These are phyloP conservation scores for Phodopus roborovskii DNA, from an alignment of 2,113 vertebrate species.

Conservation along the genomic window DNA sequence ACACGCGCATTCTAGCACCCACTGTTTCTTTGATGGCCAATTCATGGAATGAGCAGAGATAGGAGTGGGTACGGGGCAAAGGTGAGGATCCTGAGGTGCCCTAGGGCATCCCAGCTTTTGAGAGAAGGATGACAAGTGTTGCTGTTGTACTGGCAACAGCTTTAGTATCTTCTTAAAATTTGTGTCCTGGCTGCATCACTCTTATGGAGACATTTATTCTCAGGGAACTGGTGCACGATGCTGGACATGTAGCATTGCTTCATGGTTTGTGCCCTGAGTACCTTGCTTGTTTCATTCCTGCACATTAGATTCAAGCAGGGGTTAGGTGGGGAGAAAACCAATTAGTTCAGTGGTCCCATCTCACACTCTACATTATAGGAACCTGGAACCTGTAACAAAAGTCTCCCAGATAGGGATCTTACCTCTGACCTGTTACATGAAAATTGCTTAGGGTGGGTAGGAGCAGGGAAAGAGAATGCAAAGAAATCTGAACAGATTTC, in stretches of 20 bases:
- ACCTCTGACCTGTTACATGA: neutral
- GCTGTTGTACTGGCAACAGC: accelerated
- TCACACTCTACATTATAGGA: neutral
- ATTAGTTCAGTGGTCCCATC: neutral
- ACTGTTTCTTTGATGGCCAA: neutral
- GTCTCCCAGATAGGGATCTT: neutral
- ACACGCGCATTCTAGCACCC: neutral
- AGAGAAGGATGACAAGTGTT: neutral
- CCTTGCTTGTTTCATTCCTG: neutral
- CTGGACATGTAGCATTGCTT: neutral
- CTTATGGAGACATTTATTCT: neutral
- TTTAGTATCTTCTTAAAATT: neutral
- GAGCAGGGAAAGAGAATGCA: neutral
- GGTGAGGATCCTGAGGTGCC: neutral
- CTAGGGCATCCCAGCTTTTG: neutral
- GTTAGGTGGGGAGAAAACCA: neutral
- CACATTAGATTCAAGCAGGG: neutral
- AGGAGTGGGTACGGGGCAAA: neutral
- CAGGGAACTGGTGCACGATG: neutral
- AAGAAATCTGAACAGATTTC: neutral
- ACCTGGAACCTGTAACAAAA: neutral
- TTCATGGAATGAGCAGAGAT: neutral
- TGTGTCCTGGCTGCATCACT: neutral
- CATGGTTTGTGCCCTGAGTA: neutral
- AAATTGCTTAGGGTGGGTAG: neutral